Base-by-base conservation (phyloP, 2,888 invertebrate genomes). In the Spilosoma lubricipeda region DNA sequence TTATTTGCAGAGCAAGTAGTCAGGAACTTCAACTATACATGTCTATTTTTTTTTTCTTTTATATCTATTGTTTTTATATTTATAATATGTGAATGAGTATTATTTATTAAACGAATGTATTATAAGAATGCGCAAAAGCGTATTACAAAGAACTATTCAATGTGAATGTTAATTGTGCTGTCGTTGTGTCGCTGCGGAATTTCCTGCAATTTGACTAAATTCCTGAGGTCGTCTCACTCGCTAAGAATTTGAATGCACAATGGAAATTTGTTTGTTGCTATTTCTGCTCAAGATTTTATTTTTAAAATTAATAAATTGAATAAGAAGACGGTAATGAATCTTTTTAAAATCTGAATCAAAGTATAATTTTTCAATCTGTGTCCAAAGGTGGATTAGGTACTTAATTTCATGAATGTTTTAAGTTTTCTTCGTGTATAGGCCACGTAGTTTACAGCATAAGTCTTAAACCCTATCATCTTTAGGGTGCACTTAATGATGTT, bases 201-300 rank as follows among this genome's bases (percentile, higher is more conserved):
- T 85, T 85, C 85, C 83, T 85, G 85, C 85, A 82, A 85, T 81
- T 83, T 78, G 70, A 71, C 71, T 77, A 72, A 45, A 81, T 80
- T 80, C 82, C 82, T 72, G 72, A 73, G 72, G 75, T 68, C 79
- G 79, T 73, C 73, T 81, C 82, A 83, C 67, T 66, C 73, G 23
- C 36, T 15, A 70, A 64, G 67, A 76, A 83, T 80, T 78, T 76
- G 70, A 67, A 69, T 74, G 71, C 73, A 74, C 69, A n/a, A 71
- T 77, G 75, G 72, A 82, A 77, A 76, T 77, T 66, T 80, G 72
- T 82, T 75, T 72, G 56, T 73, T 33, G 71, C 73, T 45, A 76
- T 75, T 74, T 48, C 68, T 33, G 66, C 56, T 27, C 52, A 20
- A 52, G 8, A 68, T 68, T 15, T 0, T 45, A 15, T 30, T 72